phyloP scores from a whole-genome alignment of 2,888 invertebrate genomes.

The Drosophila mimetica region DNA sequence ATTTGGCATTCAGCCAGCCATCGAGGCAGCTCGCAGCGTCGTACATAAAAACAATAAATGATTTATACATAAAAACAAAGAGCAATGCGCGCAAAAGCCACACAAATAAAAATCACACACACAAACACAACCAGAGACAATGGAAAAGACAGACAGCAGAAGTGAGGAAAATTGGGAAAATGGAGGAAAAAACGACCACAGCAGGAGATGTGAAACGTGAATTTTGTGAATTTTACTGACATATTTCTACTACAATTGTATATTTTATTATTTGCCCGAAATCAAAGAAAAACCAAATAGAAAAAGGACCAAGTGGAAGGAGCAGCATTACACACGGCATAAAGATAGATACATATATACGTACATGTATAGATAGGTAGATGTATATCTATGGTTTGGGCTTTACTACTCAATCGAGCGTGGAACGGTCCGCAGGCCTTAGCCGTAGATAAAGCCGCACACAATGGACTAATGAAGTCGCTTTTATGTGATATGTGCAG shows the following conservation, averaged over 20 bases:
- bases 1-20: conserved; percentile 62
- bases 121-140: conserved; percentile 41
- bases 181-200: conserved; percentile 40
- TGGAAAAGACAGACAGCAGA: conserved; percentile 23
- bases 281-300: conserved; percentile 65
- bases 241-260: conserved; percentile 75
- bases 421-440: conserved; percentile 41
- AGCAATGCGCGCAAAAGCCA: conserved; percentile 70
- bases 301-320: conserved; percentile 13
- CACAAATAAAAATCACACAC: conserved; percentile 75
- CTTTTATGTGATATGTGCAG: conserved; percentile 36
- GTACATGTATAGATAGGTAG: not conserved
- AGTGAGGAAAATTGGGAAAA: not conserved
- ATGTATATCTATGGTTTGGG: conserved; percentile 17
- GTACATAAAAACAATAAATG: conserved; percentile 77
- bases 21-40: conserved; percentile 60
- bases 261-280: conserved; percentile 69
- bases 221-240: conserved; percentile 73
- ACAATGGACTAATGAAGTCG: conserved; percentile 63
- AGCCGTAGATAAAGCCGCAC: conserved; percentile 58
- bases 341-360: too few species aligned
- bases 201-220: conserved; percentile 70
- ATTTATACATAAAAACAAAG: conserved; percentile 77
- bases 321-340: conserved; percentile 8
- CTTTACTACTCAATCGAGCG: conserved; percentile 48